Evolutionary conservation across 1,140 invertebrate species (phyloP), one percentile per base, ranked within the genome.

Genomic region (Limonius californicus): DNA sequence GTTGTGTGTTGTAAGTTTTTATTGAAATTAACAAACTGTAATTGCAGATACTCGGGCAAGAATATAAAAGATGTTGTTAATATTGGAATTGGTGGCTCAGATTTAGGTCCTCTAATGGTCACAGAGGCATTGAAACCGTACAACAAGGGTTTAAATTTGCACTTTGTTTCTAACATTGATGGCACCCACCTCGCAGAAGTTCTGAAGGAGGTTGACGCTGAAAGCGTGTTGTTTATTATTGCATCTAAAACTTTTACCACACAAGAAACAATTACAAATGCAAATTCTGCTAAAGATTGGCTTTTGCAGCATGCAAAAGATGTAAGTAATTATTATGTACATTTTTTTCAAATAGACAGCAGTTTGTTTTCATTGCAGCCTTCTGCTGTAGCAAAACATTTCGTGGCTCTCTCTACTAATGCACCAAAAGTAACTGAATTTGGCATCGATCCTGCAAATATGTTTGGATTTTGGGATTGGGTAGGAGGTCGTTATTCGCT

Each of bases 401-500:
- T 99, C 80, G 95, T 99, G 8, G 98, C 98, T 21, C 77, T 99
- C 1, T 99, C 96, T 8, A 99, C 98, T 0, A 99, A 99, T 77
- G 86, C 80, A 50, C 80, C 87, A 60, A 97, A 97, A 80, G 95
- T 98, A 0, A 91, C 88, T 23, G 94, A 94, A 59, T 99, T 99
- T 81, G 98, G 98, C 18, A 99, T 99, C 69, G 90, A 97, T 77
- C 85, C 92, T 66, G 88, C 89, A 60, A 99, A 99, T 75, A 99
- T 99, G 94, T 99, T 99, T 83, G 95, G 90, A 50, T 99, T 99
- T 78, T 99, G 98, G 97, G 97, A 99, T 80, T 99, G 97, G 95
- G 97, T 99, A 61, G 98, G 97, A 53, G 98, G 97, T 68, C 86
- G 97, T 74, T 98, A 97, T 77, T 98, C 96, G 0, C 79, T 98